Evolutionary conservation across 2,888 invertebrate genomes (phyloP).

Genomic region (Aleiodes alternator): DNA sequence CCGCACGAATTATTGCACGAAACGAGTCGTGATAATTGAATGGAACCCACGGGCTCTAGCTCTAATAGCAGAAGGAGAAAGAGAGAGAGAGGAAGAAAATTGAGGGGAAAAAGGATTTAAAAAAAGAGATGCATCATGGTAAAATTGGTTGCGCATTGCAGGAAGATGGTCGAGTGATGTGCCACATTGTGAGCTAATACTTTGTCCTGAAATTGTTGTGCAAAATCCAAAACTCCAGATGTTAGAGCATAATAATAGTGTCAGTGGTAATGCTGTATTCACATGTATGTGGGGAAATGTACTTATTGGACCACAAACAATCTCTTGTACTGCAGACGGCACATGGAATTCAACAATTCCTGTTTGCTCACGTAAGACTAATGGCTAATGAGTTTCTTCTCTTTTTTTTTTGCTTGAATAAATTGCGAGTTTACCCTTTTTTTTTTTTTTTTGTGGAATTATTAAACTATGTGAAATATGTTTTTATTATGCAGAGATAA

Average conservation of each 20-base stretch:
- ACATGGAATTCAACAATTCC: slow-evolving; percentile 88
- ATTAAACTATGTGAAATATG: neutral
- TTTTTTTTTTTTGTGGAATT: slow-evolving; percentile 4
- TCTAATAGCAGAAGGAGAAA: neutral
- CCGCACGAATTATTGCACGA: slow-evolving; percentile 27
- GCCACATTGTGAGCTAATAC: slow-evolving; percentile 86
- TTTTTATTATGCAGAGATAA: slow-evolving; percentile 81
- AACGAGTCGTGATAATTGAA: slow-evolving; percentile 38
- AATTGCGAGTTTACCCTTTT: neutral
- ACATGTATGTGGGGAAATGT: slow-evolving; percentile 90
- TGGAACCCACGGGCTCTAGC: neutral
- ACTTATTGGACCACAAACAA: slow-evolving; percentile 84
- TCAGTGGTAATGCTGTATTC: slow-evolving; percentile 88
- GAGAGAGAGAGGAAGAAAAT: neutral
- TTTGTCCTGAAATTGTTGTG: slow-evolving; percentile 84
- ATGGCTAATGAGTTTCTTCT: neutral
- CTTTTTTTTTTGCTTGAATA: neutral
- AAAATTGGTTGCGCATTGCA: slow-evolving; percentile 66
- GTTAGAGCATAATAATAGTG: slow-evolving; percentile 88
- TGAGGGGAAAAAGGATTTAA: neutral
- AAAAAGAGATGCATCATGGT: slow-evolving; percentile 21
- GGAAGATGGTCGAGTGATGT: slow-evolving; percentile 87
- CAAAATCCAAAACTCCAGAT: slow-evolving; percentile 85
- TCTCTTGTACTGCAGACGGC: slow-evolving; percentile 88
- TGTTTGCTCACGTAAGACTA: slow-evolving; percentile 76